These are phyloP conservation scores for Etia nguti DNA, from an alignment of 2,113 vertebrate species.

Conservation along the genomic window DNA sequence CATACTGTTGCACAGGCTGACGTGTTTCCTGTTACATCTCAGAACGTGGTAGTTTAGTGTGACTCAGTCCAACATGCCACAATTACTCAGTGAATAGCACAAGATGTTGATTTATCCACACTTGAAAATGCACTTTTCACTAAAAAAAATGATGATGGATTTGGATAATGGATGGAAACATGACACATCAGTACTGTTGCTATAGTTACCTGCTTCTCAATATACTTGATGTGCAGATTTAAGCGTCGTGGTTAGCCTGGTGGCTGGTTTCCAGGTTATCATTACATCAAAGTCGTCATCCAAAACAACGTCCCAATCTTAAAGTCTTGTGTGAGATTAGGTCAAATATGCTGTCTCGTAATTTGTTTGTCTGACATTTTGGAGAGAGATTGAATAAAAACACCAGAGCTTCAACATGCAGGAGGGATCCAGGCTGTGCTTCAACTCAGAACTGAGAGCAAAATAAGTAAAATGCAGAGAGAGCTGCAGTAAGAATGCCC, in stretches of 20 bases:
- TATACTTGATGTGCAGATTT: background rate
- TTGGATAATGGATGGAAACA: background rate
- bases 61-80: background rate
- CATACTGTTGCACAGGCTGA: background rate
- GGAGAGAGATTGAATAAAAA: background rate
- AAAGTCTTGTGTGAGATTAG: background rate
- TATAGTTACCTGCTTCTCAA: background rate
- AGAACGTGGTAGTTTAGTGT: background rate
- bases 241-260: background rate
- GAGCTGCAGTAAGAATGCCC: background rate
- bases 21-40: background rate
- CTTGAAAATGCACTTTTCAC: rapidly evolving
- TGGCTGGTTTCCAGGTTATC: background rate
- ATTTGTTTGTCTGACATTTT: background rate
- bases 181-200: background rate
- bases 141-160: background rate
- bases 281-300: background rate
- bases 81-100: background rate
- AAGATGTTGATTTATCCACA: background rate
- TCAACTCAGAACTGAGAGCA: background rate
- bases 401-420: background rate
- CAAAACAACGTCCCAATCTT: background rate
- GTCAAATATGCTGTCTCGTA: rapidly evolving
- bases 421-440: background rate
- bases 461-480: background rate